phyloP scores from a whole-genome alignment of 2,888 invertebrate species.

The Thereva unica region DNA sequence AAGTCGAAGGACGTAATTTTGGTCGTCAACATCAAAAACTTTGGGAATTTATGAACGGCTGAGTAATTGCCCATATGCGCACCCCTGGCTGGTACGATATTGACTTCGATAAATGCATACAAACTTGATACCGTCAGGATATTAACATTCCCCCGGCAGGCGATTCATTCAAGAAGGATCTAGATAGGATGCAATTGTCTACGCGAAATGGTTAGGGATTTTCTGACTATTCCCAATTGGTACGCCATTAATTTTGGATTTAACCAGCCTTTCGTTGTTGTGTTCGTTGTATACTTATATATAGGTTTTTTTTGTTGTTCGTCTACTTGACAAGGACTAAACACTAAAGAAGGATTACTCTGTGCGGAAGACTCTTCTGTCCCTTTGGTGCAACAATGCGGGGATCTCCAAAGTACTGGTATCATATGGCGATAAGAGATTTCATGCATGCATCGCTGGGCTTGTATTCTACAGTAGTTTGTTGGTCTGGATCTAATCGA shows the following conservation, averaged over 20 bases:
- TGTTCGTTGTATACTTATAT: slow-evolving; percentile 1
- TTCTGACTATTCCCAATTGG: slow-evolving; percentile 25
- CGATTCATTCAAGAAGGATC: slow-evolving; percentile 19
- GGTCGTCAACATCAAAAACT: slow-evolving; percentile 13
- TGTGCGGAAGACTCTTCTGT: not conserved
- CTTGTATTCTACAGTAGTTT: slow-evolving; percentile 20
- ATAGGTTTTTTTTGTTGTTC: not conserved
- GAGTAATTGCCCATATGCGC: slow-evolving; percentile 34
- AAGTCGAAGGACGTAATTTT: slow-evolving; percentile 5
- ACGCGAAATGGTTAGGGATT: not conserved
- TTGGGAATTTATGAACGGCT: slow-evolving; percentile 28
- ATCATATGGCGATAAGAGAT: slow-evolving; percentile 31
- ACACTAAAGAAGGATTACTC: slow-evolving; percentile 10
- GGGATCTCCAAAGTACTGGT: not conserved
- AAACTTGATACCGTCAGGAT: not conserved
- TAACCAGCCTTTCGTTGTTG: slow-evolving; percentile 23
- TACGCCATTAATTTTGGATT: slow-evolving; percentile 30
- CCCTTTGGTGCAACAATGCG: slow-evolving; percentile 26
- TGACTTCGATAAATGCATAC: slow-evolving; percentile 25
- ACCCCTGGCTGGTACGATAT: slow-evolving; percentile 26
- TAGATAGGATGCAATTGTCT: slow-evolving; percentile 33
- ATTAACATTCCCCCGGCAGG: slow-evolving; percentile 1
- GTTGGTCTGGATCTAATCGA: slow-evolving; percentile 23
- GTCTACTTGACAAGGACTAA: not conserved
- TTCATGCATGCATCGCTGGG: slow-evolving; percentile 8